These are phyloP conservation scores for Petrocephalus schoutedeni DNA, from an alignment of 2,797 vertebrate genomes.

Conservation along the genomic window DNA sequence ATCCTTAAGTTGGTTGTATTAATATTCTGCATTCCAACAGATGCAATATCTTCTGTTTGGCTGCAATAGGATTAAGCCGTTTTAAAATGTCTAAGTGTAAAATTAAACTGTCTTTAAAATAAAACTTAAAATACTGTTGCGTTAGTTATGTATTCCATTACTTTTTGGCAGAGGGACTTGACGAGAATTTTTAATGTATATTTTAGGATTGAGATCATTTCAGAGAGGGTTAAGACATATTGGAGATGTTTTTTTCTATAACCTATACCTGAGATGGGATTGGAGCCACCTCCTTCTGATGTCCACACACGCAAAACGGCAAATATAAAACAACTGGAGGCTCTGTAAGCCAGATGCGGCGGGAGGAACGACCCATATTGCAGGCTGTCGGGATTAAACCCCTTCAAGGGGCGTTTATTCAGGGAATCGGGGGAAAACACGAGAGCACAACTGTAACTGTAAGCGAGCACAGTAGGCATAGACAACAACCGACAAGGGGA, in stretches of 20 bases:
- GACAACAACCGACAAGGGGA: no score
- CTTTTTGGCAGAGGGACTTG: not conserved
- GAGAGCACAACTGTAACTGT: no score
- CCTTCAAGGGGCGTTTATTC: no score
- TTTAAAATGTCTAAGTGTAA: not conserved
- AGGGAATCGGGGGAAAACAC: no score
- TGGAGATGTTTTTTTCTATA: not conserved
- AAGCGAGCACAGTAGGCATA: no score
- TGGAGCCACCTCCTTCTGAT: not conserved
- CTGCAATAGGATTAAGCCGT: not conserved
- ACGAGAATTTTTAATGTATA: not conserved
- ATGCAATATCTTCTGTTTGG: not conserved
- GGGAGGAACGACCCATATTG: no score
- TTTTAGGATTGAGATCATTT: not conserved
- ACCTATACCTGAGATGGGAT: not conserved
- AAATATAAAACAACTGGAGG: slow-evolving; percentile 26
- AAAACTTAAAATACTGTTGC: not conserved
- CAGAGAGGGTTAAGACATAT: not conserved
- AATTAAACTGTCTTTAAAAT: not conserved
- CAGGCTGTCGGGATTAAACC: no score
- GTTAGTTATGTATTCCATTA: not conserved
- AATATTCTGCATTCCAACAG: not conserved
- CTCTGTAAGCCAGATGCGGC: slow-evolving; percentile 17
- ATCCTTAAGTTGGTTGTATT: not conserved
- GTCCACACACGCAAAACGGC: slow-evolving; percentile 22